A percentile compares a stretch with the other conserved stretches of the same genome.
phyloP scores from a whole-genome alignment of 2,888 invertebrate genomes.

The Limenitis camilla region DNA sequence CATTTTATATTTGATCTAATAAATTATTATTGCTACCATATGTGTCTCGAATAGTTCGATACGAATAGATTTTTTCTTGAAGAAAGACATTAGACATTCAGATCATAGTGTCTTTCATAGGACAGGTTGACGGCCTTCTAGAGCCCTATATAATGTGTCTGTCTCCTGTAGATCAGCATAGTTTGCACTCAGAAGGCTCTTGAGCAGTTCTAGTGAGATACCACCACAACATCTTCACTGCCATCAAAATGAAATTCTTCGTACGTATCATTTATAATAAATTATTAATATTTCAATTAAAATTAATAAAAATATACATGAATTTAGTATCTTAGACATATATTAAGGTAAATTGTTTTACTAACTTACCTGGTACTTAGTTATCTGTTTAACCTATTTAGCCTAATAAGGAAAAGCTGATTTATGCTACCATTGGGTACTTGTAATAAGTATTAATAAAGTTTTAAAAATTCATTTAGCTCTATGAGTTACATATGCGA shows the following conservation, averaged over 20 bases:
- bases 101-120: constrained; percentile 49
- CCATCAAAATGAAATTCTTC: constrained; percentile 63
- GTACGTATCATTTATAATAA: constrained; percentile 42
- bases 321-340: background rate
- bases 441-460: too few species aligned
- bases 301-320: background rate
- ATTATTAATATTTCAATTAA: background rate
- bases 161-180: constrained; percentile 50
- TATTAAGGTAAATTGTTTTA: background rate
- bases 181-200: constrained; percentile 65
- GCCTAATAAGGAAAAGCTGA: background rate
- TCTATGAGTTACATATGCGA: too few species aligned
- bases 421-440: background rate
- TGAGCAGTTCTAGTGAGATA: constrained; percentile 65
- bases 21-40: constrained; percentile 42
- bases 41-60: constrained; percentile 35
- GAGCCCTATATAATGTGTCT: constrained; percentile 51
- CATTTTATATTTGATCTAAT: constrained; percentile 30
- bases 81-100: constrained; percentile 55
- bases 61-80: constrained; percentile 39
- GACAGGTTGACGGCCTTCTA: constrained; percentile 53
- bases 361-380: background rate
- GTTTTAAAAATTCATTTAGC: too few species aligned
- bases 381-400: constrained; percentile 1
- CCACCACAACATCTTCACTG: constrained; percentile 30